Conservation (phyloP, 2,113 vertebrate species). For the Barbus barbus region DNA sequence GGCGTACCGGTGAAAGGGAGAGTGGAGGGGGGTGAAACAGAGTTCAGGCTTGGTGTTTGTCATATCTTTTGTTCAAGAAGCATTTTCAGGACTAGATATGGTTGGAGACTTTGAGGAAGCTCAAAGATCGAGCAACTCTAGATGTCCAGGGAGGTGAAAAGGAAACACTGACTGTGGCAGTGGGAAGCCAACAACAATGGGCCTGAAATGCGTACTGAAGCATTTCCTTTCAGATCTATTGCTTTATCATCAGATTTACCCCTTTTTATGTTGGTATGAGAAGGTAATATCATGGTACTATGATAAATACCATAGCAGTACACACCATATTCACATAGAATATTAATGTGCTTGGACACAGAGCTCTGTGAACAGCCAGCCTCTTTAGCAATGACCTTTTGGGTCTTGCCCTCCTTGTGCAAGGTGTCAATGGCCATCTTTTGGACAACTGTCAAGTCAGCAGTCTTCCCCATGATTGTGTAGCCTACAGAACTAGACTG, state of each 20-base stretch:
- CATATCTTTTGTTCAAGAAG: slow-evolving; percentile 19
- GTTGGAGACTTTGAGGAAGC: not conserved
- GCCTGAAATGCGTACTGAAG: not conserved
- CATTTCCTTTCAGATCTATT: not conserved
- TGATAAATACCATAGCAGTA: not conserved
- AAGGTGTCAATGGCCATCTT: too few relatives aligned
- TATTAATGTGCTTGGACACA: too few relatives aligned
- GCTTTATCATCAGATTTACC: not conserved
- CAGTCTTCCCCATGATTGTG: too few relatives aligned
- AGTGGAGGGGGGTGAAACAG: slow-evolving; percentile 14
- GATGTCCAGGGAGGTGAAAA: not conserved
- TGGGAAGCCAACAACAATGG: not conserved
- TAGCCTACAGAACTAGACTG: too few relatives aligned
- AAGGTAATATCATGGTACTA: not conserved
- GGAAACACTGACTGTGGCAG: not conserved
- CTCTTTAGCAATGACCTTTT: too few relatives aligned
- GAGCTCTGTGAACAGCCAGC: too few relatives aligned
- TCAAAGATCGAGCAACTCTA: slow-evolving; percentile 11
- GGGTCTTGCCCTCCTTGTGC: too few relatives aligned
- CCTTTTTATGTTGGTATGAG: not conserved
- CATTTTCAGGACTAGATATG: not conserved
- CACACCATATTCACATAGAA: not conserved
- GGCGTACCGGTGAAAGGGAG: slow-evolving; percentile 4
- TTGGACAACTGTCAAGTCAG: too few relatives aligned
- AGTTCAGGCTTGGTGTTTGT: slow-evolving; percentile 11